phyloP scores from a whole-genome alignment of 2,113 vertebrate species.

The Falco punctatus region DNA sequence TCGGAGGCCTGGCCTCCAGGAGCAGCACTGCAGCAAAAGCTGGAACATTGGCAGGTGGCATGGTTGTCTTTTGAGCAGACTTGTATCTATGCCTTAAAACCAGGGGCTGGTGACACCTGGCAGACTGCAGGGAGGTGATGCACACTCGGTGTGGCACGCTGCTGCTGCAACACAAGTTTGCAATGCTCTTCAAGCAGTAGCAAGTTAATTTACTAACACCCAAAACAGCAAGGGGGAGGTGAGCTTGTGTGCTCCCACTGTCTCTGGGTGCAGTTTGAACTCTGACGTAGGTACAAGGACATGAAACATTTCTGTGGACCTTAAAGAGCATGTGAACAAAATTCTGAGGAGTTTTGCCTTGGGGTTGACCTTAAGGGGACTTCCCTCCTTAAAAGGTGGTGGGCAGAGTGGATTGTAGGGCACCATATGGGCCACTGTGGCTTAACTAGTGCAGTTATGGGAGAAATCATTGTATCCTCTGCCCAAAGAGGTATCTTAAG shows the following conservation, averaged over 20 bases:
- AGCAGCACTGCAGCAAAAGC: background rate
- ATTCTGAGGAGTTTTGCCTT: background rate
- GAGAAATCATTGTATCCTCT: background rate
- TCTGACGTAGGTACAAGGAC: background rate
- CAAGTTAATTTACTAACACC: background rate
- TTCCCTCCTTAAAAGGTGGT: background rate
- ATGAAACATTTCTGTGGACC: background rate
- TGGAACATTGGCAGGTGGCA: too few species aligned
- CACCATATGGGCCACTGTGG: background rate
- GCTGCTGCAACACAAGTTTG: background rate
- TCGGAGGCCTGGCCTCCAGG: background rate
- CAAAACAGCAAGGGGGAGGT: background rate
- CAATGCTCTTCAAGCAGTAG: background rate
- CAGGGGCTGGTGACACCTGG: background rate
- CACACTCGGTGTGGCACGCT: fast-evolving
- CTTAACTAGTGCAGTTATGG: background rate
- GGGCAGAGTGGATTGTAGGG: background rate
- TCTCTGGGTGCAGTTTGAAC: background rate
- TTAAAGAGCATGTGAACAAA: background rate
- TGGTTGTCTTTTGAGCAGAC: background rate
- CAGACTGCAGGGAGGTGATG: background rate
- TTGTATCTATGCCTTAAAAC: background rate
- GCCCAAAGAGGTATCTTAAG: background rate
- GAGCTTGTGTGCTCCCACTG: fast-evolving
- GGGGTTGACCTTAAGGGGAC: background rate